Evolutionary conservation across 2,888 invertebrate genomes (phyloP).

Genomic region (Xanthia togata): DNA sequence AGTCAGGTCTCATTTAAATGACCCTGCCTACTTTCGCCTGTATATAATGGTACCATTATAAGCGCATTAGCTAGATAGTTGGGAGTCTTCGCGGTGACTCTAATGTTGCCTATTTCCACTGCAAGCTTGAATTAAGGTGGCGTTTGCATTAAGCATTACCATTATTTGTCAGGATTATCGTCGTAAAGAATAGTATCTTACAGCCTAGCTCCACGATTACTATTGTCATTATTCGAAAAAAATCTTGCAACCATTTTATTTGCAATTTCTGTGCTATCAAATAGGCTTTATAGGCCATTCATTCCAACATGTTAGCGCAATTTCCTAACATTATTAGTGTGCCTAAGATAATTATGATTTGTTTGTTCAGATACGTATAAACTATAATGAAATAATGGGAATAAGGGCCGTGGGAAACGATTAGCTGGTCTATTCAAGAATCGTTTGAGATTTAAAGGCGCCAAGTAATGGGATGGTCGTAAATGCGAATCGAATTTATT

Average conservation of each 20-base stretch:
- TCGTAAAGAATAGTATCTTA: slow-evolving; percentile 54
- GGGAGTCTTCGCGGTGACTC: slow-evolving; percentile 73
- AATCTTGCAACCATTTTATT: slow-evolving; percentile 14
- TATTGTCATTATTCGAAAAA: slow-evolving; percentile 20
- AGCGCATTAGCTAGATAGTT: slow-evolving; percentile 83
- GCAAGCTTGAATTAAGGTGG: slow-evolving; percentile 70
- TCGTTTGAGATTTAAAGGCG: slow-evolving; percentile 36
- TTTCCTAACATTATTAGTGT: slow-evolving; percentile 33
- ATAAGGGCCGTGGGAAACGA: slow-evolving; percentile 61
- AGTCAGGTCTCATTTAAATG: slow-evolving; percentile 77
- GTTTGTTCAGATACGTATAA: slow-evolving; percentile 48
- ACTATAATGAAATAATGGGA: slow-evolving; percentile 48
- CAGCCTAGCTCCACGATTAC: background rate
- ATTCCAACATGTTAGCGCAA: slow-evolving; percentile 19
- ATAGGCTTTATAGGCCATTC: slow-evolving; percentile 1
- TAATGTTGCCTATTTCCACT: slow-evolving; percentile 72
- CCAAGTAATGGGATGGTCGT: slow-evolving; percentile 27
- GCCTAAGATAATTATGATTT: slow-evolving; percentile 57
- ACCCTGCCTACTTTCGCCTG: slow-evolving; percentile 82
- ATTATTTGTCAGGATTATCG: slow-evolving; percentile 61
- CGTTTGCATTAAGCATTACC: slow-evolving; percentile 72
- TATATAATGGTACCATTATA: slow-evolving; percentile 84
- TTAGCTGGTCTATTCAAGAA: slow-evolving; percentile 36
- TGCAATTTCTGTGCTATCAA: background rate
- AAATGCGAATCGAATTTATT: slow-evolving; percentile 32